phyloP scores from a whole-genome alignment of 2,888 invertebrate species.

The Folsomia candida region DNA sequence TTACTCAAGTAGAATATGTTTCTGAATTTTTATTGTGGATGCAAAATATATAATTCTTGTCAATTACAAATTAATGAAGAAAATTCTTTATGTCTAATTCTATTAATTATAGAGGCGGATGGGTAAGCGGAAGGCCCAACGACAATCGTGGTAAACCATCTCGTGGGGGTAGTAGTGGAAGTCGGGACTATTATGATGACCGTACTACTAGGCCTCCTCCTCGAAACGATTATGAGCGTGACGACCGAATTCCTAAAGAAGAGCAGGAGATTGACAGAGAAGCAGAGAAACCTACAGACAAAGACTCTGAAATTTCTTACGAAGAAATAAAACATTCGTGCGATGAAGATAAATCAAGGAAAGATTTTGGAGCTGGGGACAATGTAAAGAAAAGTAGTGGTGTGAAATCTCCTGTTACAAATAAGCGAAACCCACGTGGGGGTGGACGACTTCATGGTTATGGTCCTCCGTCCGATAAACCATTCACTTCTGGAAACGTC shows the following conservation, averaged over 20 bases:
- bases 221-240: slow-evolving; percentile 19
- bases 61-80: background rate
- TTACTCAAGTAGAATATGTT: no score
- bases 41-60: no score
- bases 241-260: slow-evolving; percentile 7
- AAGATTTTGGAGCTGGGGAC: slow-evolving; percentile 14
- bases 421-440: slow-evolving; percentile 51
- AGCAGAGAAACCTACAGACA: slow-evolving; percentile 19
- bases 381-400: slow-evolving; percentile 20
- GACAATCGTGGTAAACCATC: slow-evolving; percentile 24
- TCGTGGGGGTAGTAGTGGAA: slow-evolving; percentile 11
- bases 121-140: slow-evolving; percentile 22
- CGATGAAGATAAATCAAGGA: slow-evolving; percentile 20
- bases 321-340: slow-evolving; percentile 26
- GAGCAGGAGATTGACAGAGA: no score
- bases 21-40: no score
- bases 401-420: slow-evolving; percentile 37
- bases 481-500: slow-evolving; percentile 57
- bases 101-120: background rate
- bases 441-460: slow-evolving; percentile 66
- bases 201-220: no score
- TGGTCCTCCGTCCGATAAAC: slow-evolving; percentile 76
- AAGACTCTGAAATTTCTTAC: slow-evolving; percentile 14
- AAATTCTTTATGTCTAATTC: background rate
- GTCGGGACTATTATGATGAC: slow-evolving; percentile 27